Base-by-base conservation (phyloP, 2,888 invertebrate species). In the Nomada lathburiana region DNA sequence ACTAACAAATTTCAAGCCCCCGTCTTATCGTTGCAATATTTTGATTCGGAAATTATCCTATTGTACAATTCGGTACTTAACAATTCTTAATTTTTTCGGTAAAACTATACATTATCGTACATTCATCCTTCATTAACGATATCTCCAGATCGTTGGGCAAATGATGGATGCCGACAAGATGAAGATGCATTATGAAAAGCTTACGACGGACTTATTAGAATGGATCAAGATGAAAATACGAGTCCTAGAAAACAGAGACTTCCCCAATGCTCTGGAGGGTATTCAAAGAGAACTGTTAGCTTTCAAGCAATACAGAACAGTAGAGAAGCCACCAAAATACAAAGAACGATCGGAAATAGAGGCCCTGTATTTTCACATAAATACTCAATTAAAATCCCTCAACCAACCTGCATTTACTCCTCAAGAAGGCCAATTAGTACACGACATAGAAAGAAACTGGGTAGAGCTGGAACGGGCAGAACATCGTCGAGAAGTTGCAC, bases 271-370 rank as follows among this genome's bases (percentile, higher is more conserved):
- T 0, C 94, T 99, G 78, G 98, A 98, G 93, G 99, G 98, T 68
- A 99, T 99, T 89, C 99, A 99, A 94, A 96, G 97, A 60, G 96
- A 99, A 91, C 94, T 99, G 88, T 94, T 98, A 73, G 95, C 96
- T 55, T 99, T 99, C 94, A 99, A 99, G 91, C 97, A 98, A 92
- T 99, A 99, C 94, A 95, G 99, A 88, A 99, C 98, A 0, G 97
- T 98, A 64, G 99, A 99, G 94, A 99, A 99, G 94, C 99, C 99
- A 11, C 99, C 99, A 84, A 99, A 98, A 97, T 99, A 99, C 94
- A 98, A 97, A 92, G 99, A 99, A 94, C 96, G 98, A 75, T 99
- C 98, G 87, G 99, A 99, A 94, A 98, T 99, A 89, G 99, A 99
- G 94, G 99, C 98, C 0, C 95, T 99, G 53, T 99, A 97, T 93